phyloP scores from a whole-genome alignment of 2,113 vertebrate species.

The Cavia aperea region DNA sequence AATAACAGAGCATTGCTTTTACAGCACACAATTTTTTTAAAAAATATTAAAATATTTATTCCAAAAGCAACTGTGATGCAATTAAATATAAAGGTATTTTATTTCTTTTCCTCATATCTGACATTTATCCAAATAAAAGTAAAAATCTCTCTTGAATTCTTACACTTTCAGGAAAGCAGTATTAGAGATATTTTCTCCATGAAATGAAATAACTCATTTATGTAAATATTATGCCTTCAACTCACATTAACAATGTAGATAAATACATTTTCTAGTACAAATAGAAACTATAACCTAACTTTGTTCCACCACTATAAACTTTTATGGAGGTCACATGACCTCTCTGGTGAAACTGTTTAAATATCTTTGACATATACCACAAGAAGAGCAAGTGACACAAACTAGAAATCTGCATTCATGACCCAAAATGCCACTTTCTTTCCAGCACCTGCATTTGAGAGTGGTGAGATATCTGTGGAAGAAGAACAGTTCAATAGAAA shows the following conservation, averaged over 20 bases:
- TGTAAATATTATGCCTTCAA: no score
- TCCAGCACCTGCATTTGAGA: background rate
- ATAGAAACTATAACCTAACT: background rate
- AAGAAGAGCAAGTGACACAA: background rate
- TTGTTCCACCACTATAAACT: background rate
- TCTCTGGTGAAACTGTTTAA: background rate
- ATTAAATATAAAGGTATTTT: background rate
- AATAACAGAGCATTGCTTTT: no score
- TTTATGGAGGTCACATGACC: background rate
- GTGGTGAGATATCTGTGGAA: no score
- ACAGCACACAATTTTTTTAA: no score
- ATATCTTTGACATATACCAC: background rate
- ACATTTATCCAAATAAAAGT: conserved; percentile 30
- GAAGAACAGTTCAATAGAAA: no score
- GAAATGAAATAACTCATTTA: no score
- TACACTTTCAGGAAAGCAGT: background rate
- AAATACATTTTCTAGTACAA: background rate
- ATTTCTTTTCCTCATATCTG: background rate
- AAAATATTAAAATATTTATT: no score
- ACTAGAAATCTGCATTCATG: background rate
- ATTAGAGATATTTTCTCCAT: no score
- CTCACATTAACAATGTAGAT: no score
- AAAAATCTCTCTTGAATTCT: background rate
- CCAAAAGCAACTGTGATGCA: no score
- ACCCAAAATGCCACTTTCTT: background rate